Percentiles rank a stretch among this genome's conserved stretches.
These are phyloP conservation scores for Phocides pigmalion DNA, from an alignment of 1,140 invertebrate genomes.

Conservation along the genomic window DNA sequence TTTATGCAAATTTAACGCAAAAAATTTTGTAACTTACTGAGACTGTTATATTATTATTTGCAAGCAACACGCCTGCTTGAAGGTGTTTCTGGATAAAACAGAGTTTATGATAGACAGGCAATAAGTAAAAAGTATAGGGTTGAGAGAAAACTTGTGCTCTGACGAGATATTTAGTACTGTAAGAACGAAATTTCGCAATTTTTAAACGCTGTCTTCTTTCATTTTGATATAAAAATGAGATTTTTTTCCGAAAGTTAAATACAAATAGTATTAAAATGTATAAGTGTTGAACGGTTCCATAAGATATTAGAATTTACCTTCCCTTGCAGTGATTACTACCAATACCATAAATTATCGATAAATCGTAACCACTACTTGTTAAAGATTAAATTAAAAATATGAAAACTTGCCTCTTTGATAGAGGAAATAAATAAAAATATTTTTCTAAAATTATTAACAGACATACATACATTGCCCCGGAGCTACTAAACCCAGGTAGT, in stretches of 20 bases:
- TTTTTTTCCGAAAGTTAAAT: no score
- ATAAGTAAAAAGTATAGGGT: conserved; percentile 23
- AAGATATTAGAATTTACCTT: no score
- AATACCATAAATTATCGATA: no score
- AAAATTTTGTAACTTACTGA: conserved; percentile 68
- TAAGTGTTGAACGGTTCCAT: no score
- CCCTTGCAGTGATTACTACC: no score
- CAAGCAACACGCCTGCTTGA: conserved; percentile 58
- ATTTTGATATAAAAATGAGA: no score
- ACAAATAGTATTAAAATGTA: no score
- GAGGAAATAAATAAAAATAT: not conserved
- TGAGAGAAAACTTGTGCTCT: conserved; percentile 10
- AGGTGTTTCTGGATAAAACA: conserved; percentile 39
- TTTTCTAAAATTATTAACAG: conserved; percentile 44
- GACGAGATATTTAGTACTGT: conserved; percentile 2
- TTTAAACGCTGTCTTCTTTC: no score
- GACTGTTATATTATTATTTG: conserved; percentile 73
- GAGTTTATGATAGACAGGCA: conserved; percentile 29
- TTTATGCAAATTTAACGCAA: conserved; percentile 77
- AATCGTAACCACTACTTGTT: no score
- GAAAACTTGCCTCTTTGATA: no score
- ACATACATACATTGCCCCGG: conserved; percentile 28
- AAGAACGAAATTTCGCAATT: no score
- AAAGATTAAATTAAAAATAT: no score
- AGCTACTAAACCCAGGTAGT: conserved; percentile 24